Conservation (phyloP, 2,888 invertebrate genomes). For the Amiota minor region DNA sequence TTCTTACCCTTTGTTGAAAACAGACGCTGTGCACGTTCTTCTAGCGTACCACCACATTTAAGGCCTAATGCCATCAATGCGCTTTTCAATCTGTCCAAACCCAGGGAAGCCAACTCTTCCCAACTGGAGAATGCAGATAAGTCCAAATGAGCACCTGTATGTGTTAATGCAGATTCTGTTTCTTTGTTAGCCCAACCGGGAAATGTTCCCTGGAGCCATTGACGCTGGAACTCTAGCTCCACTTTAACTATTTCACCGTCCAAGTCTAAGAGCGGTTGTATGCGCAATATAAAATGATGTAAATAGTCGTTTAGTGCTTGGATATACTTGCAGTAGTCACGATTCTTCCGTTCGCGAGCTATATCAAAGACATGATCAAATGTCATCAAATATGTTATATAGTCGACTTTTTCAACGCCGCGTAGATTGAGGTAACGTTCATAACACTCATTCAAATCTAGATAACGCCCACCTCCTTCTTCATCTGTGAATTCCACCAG, state of each 20-base stretch:
- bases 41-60: slow-evolving; percentile 98
- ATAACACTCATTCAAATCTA: slow-evolving; percentile 97
- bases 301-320: slow-evolving; percentile 88
- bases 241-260: slow-evolving; percentile 85
- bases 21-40: slow-evolving; percentile 96
- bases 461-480: slow-evolving; percentile 98
- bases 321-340: slow-evolving; percentile 89
- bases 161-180: slow-evolving; percentile 91
- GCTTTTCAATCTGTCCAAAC: slow-evolving; percentile 96
- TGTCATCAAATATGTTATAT: slow-evolving; percentile 92
- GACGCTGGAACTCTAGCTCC: slow-evolving; percentile 84
- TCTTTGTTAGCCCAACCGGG: slow-evolving; percentile 99
- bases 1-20: slow-evolving; percentile 97
- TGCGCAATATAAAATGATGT: slow-evolving; percentile 85
- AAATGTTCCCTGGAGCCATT: slow-evolving; percentile 92
- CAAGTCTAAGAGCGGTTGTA: slow-evolving; percentile 90
- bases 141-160: slow-evolving; percentile 97
- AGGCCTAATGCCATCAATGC: slow-evolving; percentile 96
- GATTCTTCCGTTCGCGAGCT: slow-evolving; percentile 91
- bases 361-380: slow-evolving; percentile 98
- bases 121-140: slow-evolving; percentile 98
- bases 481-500: slow-evolving; percentile 98
- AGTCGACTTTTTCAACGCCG: slow-evolving; percentile 97
- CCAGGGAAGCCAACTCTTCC: slow-evolving; percentile 97
- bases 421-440: slow-evolving; percentile 97